Evolutionary conservation across 1,140 invertebrate species (phyloP), one percentile per base, ranked within the genome.

Genomic region (Zaprionus tsacasi): DNA sequence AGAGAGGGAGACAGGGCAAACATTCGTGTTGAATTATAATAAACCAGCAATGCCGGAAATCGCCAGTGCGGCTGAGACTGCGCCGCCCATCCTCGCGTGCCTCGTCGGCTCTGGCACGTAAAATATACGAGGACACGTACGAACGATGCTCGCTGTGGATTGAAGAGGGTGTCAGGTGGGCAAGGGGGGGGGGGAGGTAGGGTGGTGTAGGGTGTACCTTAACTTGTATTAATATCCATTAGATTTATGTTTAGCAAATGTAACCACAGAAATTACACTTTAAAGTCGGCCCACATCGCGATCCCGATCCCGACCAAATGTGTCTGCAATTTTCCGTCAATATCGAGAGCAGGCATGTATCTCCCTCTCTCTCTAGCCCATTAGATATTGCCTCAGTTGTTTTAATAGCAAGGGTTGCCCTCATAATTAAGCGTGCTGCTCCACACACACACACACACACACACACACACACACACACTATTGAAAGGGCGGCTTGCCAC

Each of bases 171-270:
- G 52, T 1, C 12, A 21, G 35, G 27, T 30, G 27, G 27, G 21
- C 21, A n/a, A 4, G 13, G 15, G 40, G 12, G 25, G 30, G 1
- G 17, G 17, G 33, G 6, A 30, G 40, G 12, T 15, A 12, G 68
- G 27, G n/a, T 4, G 35, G 5, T 12, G 25, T 3, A 48, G 55
- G 25, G 73, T 21, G 25, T 21, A 15, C 61, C 71, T 73, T 67
- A 89, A 81, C 80, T 89, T 81, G 83, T 89, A 89, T 88, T 89
- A 88, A 88, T 88, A 88, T 88, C 83, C 85, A 88, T 88, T 88
- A 88, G 85, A 88, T 88, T 88, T 88, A 88, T 88, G 83, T 81
- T 81, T 83, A 79, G 85, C 83, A 88, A 88, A 88, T 88, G 85
- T 89, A 88, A 85, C 83, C 85, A 85, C 78, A 85, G 81, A 88